phyloP scores from a whole-genome alignment of 2,888 invertebrate genomes.

The Oscheius myriophilus region DNA sequence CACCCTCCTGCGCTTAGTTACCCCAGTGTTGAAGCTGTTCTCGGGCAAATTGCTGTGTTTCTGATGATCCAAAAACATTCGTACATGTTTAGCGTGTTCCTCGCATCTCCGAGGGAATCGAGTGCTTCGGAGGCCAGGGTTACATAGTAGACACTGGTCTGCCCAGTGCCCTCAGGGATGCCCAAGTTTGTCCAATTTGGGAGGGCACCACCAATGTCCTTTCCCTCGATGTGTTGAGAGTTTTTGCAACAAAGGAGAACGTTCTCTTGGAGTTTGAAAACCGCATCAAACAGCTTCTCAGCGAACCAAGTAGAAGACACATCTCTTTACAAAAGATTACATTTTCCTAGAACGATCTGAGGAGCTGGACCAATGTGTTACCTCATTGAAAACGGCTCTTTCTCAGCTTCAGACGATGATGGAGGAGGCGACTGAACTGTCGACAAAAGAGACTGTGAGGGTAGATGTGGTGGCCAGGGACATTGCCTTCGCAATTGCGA shows the following conservation, averaged over 20 bases:
- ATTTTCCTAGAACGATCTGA: not conserved
- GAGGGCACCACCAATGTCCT: constrained; percentile 77
- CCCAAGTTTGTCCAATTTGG: constrained; percentile 77
- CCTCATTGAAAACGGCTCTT: constrained; percentile 37
- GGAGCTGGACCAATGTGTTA: constrained; percentile 33
- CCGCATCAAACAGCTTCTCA: constrained; percentile 61
- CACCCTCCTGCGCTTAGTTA: constrained; percentile 74
- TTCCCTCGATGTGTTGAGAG: constrained; percentile 75
- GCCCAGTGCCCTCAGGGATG: constrained; percentile 74
- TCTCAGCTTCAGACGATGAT: constrained; percentile 40
- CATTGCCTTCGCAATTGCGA: constrained; percentile 73
- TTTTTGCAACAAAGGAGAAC: constrained; percentile 73
- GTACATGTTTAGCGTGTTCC: too few relatives aligned
- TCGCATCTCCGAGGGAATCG: constrained; percentile 75
- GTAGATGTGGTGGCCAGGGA: constrained; percentile 73
- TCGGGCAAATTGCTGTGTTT: constrained; percentile 74
- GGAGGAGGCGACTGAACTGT: constrained; percentile 35
- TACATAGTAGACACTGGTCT: constrained; percentile 77
- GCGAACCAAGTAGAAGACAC: constrained; percentile 22
- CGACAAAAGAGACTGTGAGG: constrained; percentile 35
- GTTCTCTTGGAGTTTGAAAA: constrained; percentile 70
- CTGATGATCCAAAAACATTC: too few relatives aligned
- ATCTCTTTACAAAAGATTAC: not conserved
- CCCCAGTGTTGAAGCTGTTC: constrained; percentile 75
- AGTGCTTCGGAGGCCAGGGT: constrained; percentile 77